Base-by-base conservation (phyloP, 2,888 invertebrate genomes). In the Tenthredo scrophulariae region DNA sequence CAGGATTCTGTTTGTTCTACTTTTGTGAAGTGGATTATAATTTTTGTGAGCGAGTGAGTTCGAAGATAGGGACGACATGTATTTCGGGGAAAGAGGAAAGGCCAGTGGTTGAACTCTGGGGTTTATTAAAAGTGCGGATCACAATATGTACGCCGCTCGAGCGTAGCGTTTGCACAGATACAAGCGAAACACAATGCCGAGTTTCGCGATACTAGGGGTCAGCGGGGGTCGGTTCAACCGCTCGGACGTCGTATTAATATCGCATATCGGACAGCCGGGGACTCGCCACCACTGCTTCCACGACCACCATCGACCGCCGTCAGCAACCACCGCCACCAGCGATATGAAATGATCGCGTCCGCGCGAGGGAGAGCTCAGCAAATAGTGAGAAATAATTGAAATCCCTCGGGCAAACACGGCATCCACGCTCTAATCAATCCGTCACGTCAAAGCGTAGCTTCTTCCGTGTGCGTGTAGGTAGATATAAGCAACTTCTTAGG, bases 301-400 rank as follows among this genome's bases (percentile, higher is more conserved):
- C 82, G 54, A 86, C 83, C 83, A 83, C 65, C 65, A 70, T 67
- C 83, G 83, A 83, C 83, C 85, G 79, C 84, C 80, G 86, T 72
- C 85, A 86, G 87, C 87, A 87, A 87, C 87, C 87, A 87, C 86
- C 88, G 87, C 87, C 89, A 67, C 83, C 83, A 83, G 33, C 89
- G 89, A 92, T 91, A 92, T 91, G 90, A 91, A 92, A 91, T 91
- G 91, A 91, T 92, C 90, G 90, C 89, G 88, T 88, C 54, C 88
- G 90, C 87, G 85, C 88, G 90, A 90, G 91, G 91, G 91, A 92
- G 92, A 92, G 92, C 92, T 92, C 90, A 87, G 92, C 91, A 92
- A 92, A 92, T 92, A 92, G 90, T 91, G 89, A 88, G 88, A 89
- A 90, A 91, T 92, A 92, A 92, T 92, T 92, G 92, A 90, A 92